phyloP scores from a whole-genome alignment of 2,113 vertebrate genomes.

The Cebidichthys violaceus region DNA sequence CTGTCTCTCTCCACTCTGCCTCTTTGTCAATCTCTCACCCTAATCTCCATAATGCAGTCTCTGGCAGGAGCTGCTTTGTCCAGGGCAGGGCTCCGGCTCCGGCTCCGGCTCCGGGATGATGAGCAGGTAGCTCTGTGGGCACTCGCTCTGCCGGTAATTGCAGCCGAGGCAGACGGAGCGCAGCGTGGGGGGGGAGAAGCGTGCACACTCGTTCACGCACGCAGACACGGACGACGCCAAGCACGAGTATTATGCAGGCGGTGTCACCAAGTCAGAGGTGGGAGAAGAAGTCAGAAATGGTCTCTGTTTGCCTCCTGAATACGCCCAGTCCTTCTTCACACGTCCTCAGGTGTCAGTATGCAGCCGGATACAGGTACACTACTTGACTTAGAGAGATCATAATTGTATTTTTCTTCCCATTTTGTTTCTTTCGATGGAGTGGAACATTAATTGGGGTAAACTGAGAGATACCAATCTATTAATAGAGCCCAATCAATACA shows the following conservation, averaged over 20 bases:
- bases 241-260: constrained; percentile 5
- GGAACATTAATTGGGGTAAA: background rate
- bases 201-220: background rate
- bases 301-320: background rate
- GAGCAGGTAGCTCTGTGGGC: constrained; percentile 60
- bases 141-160: constrained; percentile 58
- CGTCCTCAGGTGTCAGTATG: background rate
- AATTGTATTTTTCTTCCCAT: background rate
- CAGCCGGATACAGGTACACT: background rate
- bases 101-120: constrained; percentile 48
- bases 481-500: background rate
- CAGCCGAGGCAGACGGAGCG: constrained; percentile 44
- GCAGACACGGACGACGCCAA: background rate
- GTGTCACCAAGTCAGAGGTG: constrained; percentile 40
- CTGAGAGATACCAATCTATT: background rate
- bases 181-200: constrained; percentile 49
- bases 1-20: constrained; percentile 24
- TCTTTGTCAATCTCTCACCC: constrained; percentile 67
- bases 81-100: constrained; percentile 39
- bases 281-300: constrained; percentile 21
- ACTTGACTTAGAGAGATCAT: background rate
- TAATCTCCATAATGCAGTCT: constrained; percentile 73
- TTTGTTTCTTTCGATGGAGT: background rate
- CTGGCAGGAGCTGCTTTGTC: constrained; percentile 68
- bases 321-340: background rate